phyloP scores from a whole-genome alignment of 2,888 invertebrate genomes.

The Rhingia rostrata region DNA sequence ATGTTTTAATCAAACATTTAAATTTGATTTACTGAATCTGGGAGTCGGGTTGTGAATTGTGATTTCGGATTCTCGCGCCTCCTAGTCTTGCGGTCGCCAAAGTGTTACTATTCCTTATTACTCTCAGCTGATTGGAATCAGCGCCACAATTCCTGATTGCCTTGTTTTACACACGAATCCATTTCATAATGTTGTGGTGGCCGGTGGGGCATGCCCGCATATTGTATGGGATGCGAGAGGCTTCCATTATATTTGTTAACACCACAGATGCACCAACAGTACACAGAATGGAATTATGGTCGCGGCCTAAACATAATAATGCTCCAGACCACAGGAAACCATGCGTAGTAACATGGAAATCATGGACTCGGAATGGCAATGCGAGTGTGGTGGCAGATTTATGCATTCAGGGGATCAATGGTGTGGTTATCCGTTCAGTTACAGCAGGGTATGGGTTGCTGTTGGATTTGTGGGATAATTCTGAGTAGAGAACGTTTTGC shows the following conservation, averaged over 20 bases:
- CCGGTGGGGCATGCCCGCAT: not conserved
- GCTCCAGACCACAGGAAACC: slow-evolving; percentile 55
- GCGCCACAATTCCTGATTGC: slow-evolving; percentile 56
- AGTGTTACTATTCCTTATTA: slow-evolving; percentile 47
- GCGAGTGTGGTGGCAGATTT: slow-evolving; percentile 55
- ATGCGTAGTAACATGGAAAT: slow-evolving; percentile 46
- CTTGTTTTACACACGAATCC: slow-evolving; percentile 30
- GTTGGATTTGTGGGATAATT: slow-evolving; percentile 37
- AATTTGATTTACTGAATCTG: slow-evolving; percentile 63
- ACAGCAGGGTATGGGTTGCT: not conserved
- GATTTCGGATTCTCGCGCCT: not conserved
- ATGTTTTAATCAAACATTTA: slow-evolving; percentile 68
- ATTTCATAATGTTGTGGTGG: slow-evolving; percentile 42
- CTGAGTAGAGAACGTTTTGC: slow-evolving; percentile 37
- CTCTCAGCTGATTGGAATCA: slow-evolving; percentile 32
- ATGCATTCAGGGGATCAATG: slow-evolving; percentile 56
- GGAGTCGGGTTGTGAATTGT: slow-evolving; percentile 29
- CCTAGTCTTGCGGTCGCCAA: slow-evolving; percentile 57
- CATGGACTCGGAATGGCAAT: slow-evolving; percentile 42
- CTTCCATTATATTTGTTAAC: slow-evolving; percentile 26
- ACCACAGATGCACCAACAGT: slow-evolving; percentile 34
- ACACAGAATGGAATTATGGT: slow-evolving; percentile 50
- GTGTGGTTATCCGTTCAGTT: slow-evolving; percentile 51
- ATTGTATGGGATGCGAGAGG: slow-evolving; percentile 14
- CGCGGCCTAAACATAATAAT: slow-evolving; percentile 62